phyloP scores from a whole-genome alignment of 2,888 invertebrate species.

The Liodrosophila aerea region DNA sequence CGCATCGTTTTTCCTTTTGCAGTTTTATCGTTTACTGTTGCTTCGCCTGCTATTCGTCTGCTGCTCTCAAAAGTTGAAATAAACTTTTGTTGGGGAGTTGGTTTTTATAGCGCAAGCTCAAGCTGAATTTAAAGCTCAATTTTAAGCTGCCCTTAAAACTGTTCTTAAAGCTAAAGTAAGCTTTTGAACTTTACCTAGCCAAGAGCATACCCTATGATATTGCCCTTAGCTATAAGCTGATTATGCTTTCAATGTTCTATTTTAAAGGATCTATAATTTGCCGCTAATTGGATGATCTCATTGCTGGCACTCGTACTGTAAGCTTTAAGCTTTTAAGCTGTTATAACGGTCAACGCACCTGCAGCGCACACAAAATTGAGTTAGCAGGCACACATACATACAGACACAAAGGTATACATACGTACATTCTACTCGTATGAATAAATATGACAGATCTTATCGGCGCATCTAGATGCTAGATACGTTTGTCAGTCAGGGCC shows the following conservation, averaged over 20 bases:
- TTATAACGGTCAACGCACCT: slow-evolving; percentile 59
- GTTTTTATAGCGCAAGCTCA: too few relatives aligned
- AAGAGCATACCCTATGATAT: too few relatives aligned
- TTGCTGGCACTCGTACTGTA: slow-evolving; percentile 17
- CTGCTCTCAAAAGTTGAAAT: background rate
- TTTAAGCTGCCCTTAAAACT: background rate
- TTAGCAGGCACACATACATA: slow-evolving; percentile 37
- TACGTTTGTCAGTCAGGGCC: slow-evolving; percentile 64
- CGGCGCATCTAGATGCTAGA: slow-evolving; percentile 63
- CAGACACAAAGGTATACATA: slow-evolving; percentile 1
- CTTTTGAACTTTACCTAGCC: background rate
- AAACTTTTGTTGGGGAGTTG: background rate
- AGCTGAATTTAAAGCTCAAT: background rate
- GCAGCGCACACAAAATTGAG: slow-evolving; percentile 56
- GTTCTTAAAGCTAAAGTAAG: background rate
- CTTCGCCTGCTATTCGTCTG: slow-evolving; percentile 22
- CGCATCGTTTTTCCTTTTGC: slow-evolving; percentile 17
- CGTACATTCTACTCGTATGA: slow-evolving; percentile 5
- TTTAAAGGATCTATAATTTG: slow-evolving; percentile 24
- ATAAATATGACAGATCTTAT: slow-evolving; percentile 61
- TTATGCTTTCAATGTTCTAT: too few relatives aligned
- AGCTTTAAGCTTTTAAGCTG: slow-evolving; percentile 40
- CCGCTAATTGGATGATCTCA: slow-evolving; percentile 48
- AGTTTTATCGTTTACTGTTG: slow-evolving; percentile 23
- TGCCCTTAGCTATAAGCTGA: too few relatives aligned